Percentiles rank a stretch among this genome's conserved stretches.
Conservation (phyloP, 2,888 invertebrate genomes). For the Argyra leucocephala region DNA sequence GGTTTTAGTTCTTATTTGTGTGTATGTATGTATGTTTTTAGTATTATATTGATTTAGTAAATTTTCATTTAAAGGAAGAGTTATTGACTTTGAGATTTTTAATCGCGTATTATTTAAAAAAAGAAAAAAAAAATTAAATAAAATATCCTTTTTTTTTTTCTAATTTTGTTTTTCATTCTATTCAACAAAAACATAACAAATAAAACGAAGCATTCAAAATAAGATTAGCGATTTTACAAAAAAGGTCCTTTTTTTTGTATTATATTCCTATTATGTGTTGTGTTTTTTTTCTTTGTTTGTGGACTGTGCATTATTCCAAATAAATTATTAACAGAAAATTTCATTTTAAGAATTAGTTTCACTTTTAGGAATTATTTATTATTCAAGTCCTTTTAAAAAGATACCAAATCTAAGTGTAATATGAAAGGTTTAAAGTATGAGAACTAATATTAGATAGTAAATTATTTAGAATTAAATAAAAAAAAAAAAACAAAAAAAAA, state of each 20-base stretch:
- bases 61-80: neutral
- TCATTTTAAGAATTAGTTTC: no score
- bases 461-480: no score
- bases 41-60: no score
- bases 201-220: neutral
- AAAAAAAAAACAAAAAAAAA: neutral
- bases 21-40: no score
- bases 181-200: neutral
- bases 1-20: no score
- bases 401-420: no score
- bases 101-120: neutral
- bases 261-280: neutral
- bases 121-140: neutral
- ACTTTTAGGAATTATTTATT: no score
- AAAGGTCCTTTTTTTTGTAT: neutral
- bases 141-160: no score
- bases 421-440: no score
- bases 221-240: neutral
- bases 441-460: no score
- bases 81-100: neutral
- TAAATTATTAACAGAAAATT: constrained; percentile 4
- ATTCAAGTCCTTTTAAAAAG: no score
- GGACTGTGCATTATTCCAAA: neutral
- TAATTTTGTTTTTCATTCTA: no score
- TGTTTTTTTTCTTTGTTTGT: neutral